Evolutionary conservation across 1,140 invertebrate species (phyloP).

Genomic region (Brachionus rubens): DNA sequence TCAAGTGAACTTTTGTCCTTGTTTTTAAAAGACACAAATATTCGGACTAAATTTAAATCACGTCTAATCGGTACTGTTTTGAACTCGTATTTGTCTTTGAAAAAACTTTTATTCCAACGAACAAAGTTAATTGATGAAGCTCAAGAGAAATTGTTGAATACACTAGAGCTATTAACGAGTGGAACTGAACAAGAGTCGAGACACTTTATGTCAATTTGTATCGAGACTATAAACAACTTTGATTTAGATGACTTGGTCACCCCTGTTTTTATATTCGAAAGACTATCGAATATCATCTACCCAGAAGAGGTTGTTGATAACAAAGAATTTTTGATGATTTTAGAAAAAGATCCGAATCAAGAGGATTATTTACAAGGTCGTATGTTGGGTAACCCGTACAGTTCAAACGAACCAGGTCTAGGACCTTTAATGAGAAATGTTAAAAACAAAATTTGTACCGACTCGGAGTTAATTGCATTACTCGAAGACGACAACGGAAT

Average conservation of each 20-base stretch:
- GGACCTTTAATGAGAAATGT: slow-evolving; percentile 95
- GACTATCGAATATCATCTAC: slow-evolving; percentile 93
- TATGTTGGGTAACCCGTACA: slow-evolving; percentile 96
- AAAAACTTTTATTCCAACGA: slow-evolving; percentile 84
- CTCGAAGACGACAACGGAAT: slow-evolving; percentile 96
- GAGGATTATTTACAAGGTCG: slow-evolving; percentile 89
- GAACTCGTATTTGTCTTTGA: slow-evolving; percentile 85
- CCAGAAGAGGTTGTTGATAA: slow-evolving; percentile 64
- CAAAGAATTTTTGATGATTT: slow-evolving; percentile 85
- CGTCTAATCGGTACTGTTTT: slow-evolving; percentile 80
- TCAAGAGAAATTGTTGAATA: slow-evolving; percentile 86
- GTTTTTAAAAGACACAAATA: slow-evolving; percentile 69
- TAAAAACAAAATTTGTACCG: slow-evolving; percentile 79
- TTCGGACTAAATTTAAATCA: slow-evolving; percentile 80
- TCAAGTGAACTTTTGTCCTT: slow-evolving; percentile 79
- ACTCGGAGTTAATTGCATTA: slow-evolving; percentile 91
- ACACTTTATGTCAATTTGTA: slow-evolving; percentile 93
- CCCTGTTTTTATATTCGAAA: slow-evolving; percentile 89
- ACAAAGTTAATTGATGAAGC: slow-evolving; percentile 92
- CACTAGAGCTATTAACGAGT: slow-evolving; percentile 92
- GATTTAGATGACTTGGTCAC: slow-evolving; percentile 85
- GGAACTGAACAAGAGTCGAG: slow-evolving; percentile 90
- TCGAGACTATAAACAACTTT: slow-evolving; percentile 90
- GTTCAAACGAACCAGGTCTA: slow-evolving; percentile 82
- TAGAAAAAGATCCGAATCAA: slow-evolving; percentile 96